Evolutionary conservation across 2,888 invertebrate genomes (phyloP).

Genomic region (Pheosia tremula): DNA sequence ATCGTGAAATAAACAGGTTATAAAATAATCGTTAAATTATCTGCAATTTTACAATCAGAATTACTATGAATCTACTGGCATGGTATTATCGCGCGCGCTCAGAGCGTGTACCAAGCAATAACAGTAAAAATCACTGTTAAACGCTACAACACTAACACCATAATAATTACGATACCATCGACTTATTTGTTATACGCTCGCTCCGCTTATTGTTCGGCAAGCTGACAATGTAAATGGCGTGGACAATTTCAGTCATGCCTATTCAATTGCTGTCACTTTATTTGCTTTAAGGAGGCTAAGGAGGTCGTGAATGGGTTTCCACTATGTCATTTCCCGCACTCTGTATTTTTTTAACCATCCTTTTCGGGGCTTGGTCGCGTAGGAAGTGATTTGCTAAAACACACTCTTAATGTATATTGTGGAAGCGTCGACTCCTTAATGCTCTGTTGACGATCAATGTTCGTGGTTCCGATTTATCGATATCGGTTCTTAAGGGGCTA

Average conservation of each 20-base stretch:
- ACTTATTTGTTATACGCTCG: conserved; percentile 59
- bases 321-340: conserved; percentile 80
- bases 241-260: conserved; percentile 60
- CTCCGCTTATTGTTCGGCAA: conserved; percentile 55
- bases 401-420: conserved; percentile 80
- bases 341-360: conserved; percentile 71
- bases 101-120: conserved; percentile 53
- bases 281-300: conserved; percentile 62
- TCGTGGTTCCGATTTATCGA: conserved; percentile 75
- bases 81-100: conserved; percentile 48
- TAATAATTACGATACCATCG: conserved; percentile 61
- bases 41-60: conserved; percentile 38
- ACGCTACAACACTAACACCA: conserved; percentile 50
- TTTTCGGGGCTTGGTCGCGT: conserved; percentile 57
- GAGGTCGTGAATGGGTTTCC: conserved; percentile 64
- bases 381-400: conserved; percentile 83
- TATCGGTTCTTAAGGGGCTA: conserved; percentile 70
- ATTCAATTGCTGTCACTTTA: conserved; percentile 78
- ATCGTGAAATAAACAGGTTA: conserved; percentile 19
- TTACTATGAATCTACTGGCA: conserved; percentile 44
- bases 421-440: conserved; percentile 75
- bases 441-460: conserved; percentile 75
- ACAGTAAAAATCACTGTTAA: conserved; percentile 56
- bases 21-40: no score
- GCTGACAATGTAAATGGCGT: conserved; percentile 53